Base-by-base conservation (phyloP, 2,888 invertebrate species). In the Plagiodera versicolora region DNA sequence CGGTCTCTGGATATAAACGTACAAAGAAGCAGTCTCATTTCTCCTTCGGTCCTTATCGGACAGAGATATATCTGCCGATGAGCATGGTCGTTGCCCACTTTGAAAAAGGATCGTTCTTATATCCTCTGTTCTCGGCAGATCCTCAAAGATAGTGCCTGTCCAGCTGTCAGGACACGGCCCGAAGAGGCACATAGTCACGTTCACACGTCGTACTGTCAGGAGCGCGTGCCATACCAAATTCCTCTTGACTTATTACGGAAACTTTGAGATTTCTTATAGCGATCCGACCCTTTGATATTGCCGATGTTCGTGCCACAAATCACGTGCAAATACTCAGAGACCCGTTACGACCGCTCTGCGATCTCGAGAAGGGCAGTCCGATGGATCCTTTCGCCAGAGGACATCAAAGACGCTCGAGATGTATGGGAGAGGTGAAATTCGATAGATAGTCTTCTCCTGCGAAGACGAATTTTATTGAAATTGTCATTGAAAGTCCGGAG, bases 181-280 rank as follows among this genome's bases (percentile, higher is more conserved):
- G 18, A 39, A 58, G 54, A 28, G 49, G 65, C 67, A 66, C 62
- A 65, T 56, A 62, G 64, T 64, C 71, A 70, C 69, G 70, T 71
- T 64, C 63, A 63, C 70, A 70, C 69, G 67, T 69, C 63, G 64
- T 66, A 65, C 67, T 67, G 70, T 70, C 70, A 64, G 63, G 56
- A 52, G 64, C 71, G 70, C 70, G 69, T 70, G 72, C 69, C 69
- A 63, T 63, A 65, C 67, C 45, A 68, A 72, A 71, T 72, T 69
- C 68, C 72, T 62, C 65, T 63, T 72, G 73, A 73, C 68, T 73
- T 73, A 72, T 73, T 70, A 66, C 69, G 58, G 55, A 67, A 71
- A 72, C 70, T 72, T 72, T 61, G 65, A 70, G 70, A 73, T 70
- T 70, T 72, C 70, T 70, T 68, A 64, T 59, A 56, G 61, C 57